These are phyloP conservation scores for Argynnis bischoffii DNA, from an alignment of 2,888 invertebrate genomes.

Conservation along the genomic window DNA sequence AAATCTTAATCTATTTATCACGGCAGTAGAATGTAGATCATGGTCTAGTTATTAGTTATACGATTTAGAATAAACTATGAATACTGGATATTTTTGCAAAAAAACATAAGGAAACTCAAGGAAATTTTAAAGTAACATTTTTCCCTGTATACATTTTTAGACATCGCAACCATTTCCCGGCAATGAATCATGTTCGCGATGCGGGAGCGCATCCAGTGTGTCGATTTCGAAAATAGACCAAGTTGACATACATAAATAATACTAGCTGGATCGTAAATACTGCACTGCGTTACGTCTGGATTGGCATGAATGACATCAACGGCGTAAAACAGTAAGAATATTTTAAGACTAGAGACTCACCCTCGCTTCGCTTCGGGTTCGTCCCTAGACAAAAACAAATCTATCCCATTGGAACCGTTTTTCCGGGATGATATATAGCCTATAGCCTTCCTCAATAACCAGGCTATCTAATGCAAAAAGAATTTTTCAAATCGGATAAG, in stretches of 20 bases:
- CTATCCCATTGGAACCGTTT: too few species aligned
- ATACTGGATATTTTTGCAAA: too few species aligned
- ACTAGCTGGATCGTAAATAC: slow-evolving; percentile 68
- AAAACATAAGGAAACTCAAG: neutral
- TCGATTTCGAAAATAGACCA: slow-evolving; percentile 69
- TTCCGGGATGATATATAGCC: too few species aligned
- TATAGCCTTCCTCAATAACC: too few species aligned
- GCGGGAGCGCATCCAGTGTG: slow-evolving; percentile 53
- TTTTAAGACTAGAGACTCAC: too few species aligned
- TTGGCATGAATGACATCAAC: slow-evolving; percentile 44
- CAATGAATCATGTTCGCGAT: slow-evolving; percentile 59
- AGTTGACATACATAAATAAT: slow-evolving; percentile 80
- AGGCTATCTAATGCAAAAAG: too few species aligned
- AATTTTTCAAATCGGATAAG: too few species aligned
- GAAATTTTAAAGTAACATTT: neutral
- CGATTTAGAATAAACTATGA: neutral
- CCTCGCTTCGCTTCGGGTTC: too few species aligned
- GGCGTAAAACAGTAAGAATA: neutral
- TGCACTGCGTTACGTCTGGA: slow-evolving; percentile 47
- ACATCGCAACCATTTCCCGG: slow-evolving; percentile 64
- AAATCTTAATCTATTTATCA: too few species aligned
- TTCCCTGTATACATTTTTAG: slow-evolving; percentile 18
- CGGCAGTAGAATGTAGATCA: neutral
- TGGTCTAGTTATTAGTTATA: neutral
- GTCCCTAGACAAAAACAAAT: too few species aligned